Evolutionary conservation across 2,113 vertebrate species (phyloP).

Genomic region (Meleagris gallopavo): DNA sequence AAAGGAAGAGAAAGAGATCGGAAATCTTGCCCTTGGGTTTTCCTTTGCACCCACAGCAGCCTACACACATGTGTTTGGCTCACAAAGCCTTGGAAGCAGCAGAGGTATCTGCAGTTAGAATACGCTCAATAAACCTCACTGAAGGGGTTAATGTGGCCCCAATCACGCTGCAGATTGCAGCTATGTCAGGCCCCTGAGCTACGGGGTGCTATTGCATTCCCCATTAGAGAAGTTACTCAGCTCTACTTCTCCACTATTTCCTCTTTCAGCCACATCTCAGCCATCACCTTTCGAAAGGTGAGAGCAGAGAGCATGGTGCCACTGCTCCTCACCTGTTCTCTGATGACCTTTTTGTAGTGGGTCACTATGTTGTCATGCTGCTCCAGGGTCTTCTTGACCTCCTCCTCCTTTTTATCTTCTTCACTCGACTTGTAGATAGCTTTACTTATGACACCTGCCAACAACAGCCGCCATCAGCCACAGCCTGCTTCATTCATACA

Average conservation of each 20-base stretch:
- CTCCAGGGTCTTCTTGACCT: constrained; percentile 97
- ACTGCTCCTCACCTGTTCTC: constrained; percentile 87
- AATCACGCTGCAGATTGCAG: fast-evolving
- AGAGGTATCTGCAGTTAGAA: background rate
- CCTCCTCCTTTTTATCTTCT: constrained; percentile 98
- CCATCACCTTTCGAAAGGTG: background rate
- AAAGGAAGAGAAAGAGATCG: fast-evolving
- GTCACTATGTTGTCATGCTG: constrained; percentile 97
- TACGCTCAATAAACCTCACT: background rate
- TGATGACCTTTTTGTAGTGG: constrained; percentile 97
- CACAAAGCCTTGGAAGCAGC: background rate
- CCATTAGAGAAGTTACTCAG: background rate
- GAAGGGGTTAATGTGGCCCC: fast-evolving
- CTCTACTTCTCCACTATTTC: background rate
- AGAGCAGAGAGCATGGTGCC: fast-evolving
- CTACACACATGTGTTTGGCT: background rate
- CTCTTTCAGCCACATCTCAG: background rate
- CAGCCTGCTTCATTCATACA: background rate
- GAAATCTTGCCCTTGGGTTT: fast-evolving
- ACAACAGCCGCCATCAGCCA: constrained; percentile 3
- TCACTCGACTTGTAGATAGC: constrained; percentile 97
- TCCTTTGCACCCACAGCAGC: background rate
- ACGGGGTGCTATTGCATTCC: background rate
- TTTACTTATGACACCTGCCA: constrained; percentile 93
- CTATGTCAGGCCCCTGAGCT: background rate